Evolutionary conservation across 2,888 invertebrate species (phyloP).

Genomic region (Ligdia adustata): DNA sequence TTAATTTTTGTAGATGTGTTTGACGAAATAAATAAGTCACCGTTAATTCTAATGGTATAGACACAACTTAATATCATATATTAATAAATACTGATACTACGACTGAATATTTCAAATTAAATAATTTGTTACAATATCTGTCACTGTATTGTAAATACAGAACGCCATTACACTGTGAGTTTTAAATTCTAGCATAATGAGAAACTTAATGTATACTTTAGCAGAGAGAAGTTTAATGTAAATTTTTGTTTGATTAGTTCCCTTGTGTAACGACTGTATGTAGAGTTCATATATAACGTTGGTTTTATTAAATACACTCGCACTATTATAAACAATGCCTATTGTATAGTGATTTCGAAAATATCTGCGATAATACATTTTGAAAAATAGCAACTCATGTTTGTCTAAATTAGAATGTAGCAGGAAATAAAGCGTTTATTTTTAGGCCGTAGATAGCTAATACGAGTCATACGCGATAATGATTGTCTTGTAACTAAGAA

Average conservation of each 20-base stretch:
- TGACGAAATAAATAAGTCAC: too few relatives aligned
- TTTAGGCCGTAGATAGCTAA: too few relatives aligned
- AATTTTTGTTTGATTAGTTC: slow-evolving; percentile 2
- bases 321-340: too few relatives aligned
- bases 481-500: too few relatives aligned
- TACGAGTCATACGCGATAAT: too few relatives aligned
- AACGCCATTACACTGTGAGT: not conserved
- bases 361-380: too few relatives aligned
- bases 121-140: not conserved
- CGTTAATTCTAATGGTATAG: too few relatives aligned
- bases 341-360: too few relatives aligned
- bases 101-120: not conserved
- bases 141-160: not conserved
- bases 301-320: not conserved
- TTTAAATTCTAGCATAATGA: slow-evolving; percentile 9
- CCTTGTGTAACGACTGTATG: not conserved
- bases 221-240: not conserved
- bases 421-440: too few relatives aligned
- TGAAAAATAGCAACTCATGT: too few relatives aligned
- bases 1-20: too few relatives aligned
- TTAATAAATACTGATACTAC: not conserved
- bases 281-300: not conserved
- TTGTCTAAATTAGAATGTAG: too few relatives aligned
- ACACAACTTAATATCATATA: not conserved
- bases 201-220: slow-evolving; percentile 9